phyloP scores from a whole-genome alignment of 1,140 invertebrate species.

The Physella acuta region DNA sequence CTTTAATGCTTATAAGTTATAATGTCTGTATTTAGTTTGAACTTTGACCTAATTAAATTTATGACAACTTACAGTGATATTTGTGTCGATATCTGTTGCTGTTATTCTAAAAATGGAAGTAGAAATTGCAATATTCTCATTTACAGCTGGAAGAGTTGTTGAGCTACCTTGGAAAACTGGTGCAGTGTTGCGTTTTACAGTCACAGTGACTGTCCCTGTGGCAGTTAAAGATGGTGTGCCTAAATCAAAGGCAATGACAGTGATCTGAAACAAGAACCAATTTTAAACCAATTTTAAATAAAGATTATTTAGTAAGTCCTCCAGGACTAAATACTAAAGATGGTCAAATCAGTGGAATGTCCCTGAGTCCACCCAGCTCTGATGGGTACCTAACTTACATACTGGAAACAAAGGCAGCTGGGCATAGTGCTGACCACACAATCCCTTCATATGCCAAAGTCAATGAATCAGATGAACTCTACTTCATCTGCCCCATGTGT shows the following conservation, averaged over 20 bases:
- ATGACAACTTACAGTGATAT: neutral
- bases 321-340: too few species aligned
- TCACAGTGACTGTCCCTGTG: conserved; percentile 6
- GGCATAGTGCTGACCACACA: too few species aligned
- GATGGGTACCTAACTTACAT: too few species aligned
- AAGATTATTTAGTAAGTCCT: too few species aligned
- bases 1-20: neutral
- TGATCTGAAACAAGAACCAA: conserved; percentile 19
- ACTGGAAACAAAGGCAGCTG: too few species aligned
- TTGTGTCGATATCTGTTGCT: conserved; percentile 8
- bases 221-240: neutral
- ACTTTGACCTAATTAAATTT: neutral
- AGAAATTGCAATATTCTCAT: neutral
- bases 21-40: neutral
- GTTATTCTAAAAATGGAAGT: neutral
- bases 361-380: too few species aligned
- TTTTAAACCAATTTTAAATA: too few species aligned
- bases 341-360: too few species aligned
- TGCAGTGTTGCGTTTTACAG: conserved; percentile 4
- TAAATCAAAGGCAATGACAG: conserved; percentile 2
- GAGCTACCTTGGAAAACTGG: neutral
- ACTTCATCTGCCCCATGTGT: too few species aligned
- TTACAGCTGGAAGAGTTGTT: neutral
- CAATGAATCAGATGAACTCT: too few species aligned
- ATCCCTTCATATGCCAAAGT: too few species aligned